phyloP scores from a whole-genome alignment of 2,113 vertebrate species.

The Sylvietta virens region DNA sequence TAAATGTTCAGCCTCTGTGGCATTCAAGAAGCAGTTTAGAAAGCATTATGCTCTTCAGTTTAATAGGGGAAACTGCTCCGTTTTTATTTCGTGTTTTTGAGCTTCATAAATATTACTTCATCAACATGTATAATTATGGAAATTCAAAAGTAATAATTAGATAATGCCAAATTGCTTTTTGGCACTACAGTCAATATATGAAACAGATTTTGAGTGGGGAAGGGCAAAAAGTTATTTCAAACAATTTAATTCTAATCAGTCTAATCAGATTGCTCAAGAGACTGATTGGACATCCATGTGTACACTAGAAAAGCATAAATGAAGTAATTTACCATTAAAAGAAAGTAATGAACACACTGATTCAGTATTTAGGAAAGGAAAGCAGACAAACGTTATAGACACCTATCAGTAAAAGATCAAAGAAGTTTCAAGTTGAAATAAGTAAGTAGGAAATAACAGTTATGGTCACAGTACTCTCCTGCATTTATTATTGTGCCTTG shows the following conservation, averaged over 20 bases:
- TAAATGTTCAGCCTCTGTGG: not conserved
- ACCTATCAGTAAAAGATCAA: not conserved
- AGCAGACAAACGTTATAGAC: not conserved
- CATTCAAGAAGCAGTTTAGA: accelerated
- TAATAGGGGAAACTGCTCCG: not conserved
- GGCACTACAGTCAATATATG: not conserved
- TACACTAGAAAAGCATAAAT: not conserved
- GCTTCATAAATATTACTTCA: not conserved
- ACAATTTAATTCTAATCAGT: not conserved
- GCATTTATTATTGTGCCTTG: not conserved
- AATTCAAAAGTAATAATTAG: not conserved
- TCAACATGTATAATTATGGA: accelerated
- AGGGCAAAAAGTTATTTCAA: not conserved
- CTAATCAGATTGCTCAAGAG: not conserved
- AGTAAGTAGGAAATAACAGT: not conserved
- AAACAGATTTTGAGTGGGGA: not conserved
- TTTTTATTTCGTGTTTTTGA: not conserved
- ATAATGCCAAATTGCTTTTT: not conserved
- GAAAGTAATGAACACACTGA: not conserved
- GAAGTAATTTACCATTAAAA: not conserved
- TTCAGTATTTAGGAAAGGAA: not conserved
- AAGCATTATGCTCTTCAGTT: not conserved
- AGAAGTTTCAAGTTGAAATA: not conserved
- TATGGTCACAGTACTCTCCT: not conserved
- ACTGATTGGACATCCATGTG: not conserved